A percentile compares a stretch with the other conserved stretches of the same genome.
Evolutionary conservation across 2,113 vertebrate species (phyloP).

Genomic region (Festucalex cinctus): DNA sequence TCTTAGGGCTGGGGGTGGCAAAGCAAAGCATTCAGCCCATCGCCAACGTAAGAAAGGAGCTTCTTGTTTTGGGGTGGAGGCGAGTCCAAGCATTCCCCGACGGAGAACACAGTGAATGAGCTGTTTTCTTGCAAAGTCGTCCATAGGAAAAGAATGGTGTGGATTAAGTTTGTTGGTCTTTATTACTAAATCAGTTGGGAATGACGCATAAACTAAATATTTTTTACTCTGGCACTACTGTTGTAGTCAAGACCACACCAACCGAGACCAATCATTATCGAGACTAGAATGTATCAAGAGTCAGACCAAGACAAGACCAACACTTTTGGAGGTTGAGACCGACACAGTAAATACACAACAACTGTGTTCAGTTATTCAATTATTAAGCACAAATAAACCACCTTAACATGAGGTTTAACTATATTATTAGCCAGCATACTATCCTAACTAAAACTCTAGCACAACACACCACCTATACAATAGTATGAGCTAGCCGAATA

Average conservation of each 20-base stretch:
- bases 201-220: too few relatives aligned
- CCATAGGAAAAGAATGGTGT: conserved; percentile 81
- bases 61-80: conserved; percentile 87
- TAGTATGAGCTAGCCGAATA: too few relatives aligned
- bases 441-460: too few relatives aligned
- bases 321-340: too few relatives aligned
- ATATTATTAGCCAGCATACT: too few relatives aligned
- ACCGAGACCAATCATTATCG: too few relatives aligned
- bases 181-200: conserved; percentile 70
- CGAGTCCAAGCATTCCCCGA: conserved; percentile 85
- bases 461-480: too few relatives aligned
- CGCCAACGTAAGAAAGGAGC: conserved; percentile 82
- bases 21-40: conserved; percentile 97
- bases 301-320: too few relatives aligned
- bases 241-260: not conserved
- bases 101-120: conserved; percentile 92
- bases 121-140: conserved; percentile 81
- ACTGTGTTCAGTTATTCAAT: too few relatives aligned
- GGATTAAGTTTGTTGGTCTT: conserved; percentile 20
- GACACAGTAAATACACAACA: not conserved
- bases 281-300: too few relatives aligned
- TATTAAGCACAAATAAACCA: too few relatives aligned
- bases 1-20: conserved; percentile 95
- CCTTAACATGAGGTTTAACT: too few relatives aligned
- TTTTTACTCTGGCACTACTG: not conserved